Evolutionary conservation across 2,113 vertebrate genomes (phyloP), one percentile per base, ranked within the genome.

Genomic region (Tringa solitaria): DNA sequence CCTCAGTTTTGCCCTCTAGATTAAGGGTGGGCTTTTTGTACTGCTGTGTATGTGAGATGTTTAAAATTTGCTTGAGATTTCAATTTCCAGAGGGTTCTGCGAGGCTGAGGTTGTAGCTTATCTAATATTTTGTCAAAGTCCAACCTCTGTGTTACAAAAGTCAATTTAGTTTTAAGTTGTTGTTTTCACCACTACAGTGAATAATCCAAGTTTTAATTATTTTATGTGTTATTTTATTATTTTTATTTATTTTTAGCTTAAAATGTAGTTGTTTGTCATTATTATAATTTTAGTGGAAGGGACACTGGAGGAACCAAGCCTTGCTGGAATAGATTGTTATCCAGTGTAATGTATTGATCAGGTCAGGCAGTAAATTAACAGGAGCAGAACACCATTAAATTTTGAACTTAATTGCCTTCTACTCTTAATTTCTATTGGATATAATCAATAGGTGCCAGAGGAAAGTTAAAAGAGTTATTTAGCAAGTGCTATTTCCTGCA

Each of bases 321-420:
- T 78, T 51, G 11, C 69, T 73, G 78, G 81, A 97, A 98, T 90
- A 97, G 97, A 98, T 97, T 95, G 92, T 97, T 97, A 97, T 96
- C 97, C 95, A 96, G 92, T 89, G 90, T 94, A 93, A 97, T 22
- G 30, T 97, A 99, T 98, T 84, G 98, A 99, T 99, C 87, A 83
- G 95, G 96, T 91, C 90, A 98, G 96, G 94, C 97, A 98, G 98
- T 98, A 98, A 98, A 98, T 98, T 98, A 98, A 97, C 96, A 97
- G 88, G 96, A 97, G 94, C 87, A 97, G 97, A 98, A 97, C 87
- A 96, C 95, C 97, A 97, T 98, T 97, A 98, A 96, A 98, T 98
- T 98, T 98, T 97, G 98, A 98, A 98, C 96, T 96, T 98, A 98
- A 98, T 98, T 98, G 98, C 97, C 97, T 98, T 98, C 97, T 96